Percentiles rank a stretch among this genome's conserved stretches.
These are phyloP conservation scores for Crypturellus tataupa DNA, from an alignment of 2,797 vertebrate species.

Conservation along the genomic window DNA sequence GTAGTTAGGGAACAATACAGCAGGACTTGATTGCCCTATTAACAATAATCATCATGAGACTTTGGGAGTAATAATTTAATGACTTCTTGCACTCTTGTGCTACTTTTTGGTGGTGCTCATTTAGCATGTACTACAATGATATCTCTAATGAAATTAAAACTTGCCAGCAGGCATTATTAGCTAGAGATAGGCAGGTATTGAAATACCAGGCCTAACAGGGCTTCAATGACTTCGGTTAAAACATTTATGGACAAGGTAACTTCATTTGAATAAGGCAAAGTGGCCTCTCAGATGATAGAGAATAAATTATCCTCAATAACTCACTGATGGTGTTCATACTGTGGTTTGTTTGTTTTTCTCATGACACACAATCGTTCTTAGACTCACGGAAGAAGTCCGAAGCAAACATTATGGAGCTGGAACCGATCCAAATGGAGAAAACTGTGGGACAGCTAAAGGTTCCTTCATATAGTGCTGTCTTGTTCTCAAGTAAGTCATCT, in stretches of 20 bases:
- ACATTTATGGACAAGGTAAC: background rate
- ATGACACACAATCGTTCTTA: fast-evolving
- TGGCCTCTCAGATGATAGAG: background rate
- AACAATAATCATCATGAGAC: constrained; percentile 78
- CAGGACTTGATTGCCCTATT: constrained; percentile 79
- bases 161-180: constrained; percentile 48
- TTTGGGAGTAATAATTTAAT: constrained; percentile 79
- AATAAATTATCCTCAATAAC: background rate
- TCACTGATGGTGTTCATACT: background rate
- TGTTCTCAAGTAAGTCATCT: background rate
- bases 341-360: background rate
- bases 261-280: background rate
- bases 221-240: background rate
- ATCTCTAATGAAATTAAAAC: constrained; percentile 65
- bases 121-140: constrained; percentile 54
- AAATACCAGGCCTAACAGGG: constrained; percentile 20
- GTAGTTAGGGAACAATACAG: constrained; percentile 77
- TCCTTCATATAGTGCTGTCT: background rate
- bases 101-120: constrained; percentile 73
- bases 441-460: background rate
- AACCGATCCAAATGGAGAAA: background rate
- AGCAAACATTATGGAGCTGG: background rate
- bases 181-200: constrained; percentile 32
- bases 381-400: background rate
- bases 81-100: constrained; percentile 76